phyloP scores from a whole-genome alignment of 2,888 invertebrate genomes.

The Thereva nobilitata region DNA sequence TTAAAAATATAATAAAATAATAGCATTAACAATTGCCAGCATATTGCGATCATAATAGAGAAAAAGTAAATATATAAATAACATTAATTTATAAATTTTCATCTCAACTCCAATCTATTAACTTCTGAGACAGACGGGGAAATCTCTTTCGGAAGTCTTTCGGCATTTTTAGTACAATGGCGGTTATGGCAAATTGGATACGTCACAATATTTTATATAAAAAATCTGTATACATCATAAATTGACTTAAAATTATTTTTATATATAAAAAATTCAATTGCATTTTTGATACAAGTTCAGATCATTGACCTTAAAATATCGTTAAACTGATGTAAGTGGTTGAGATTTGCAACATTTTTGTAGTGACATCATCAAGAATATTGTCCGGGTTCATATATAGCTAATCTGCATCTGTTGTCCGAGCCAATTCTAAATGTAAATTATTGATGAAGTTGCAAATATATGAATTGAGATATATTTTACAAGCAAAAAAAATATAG shows the following conservation, averaged over 20 bases:
- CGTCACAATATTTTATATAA: slow-evolving; percentile 24
- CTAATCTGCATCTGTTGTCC: no score
- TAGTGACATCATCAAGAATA: slow-evolving; percentile 33
- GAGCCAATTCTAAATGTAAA: no score
- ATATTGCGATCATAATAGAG: neutral
- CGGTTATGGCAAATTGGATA: slow-evolving; percentile 23
- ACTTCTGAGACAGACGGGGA: neutral
- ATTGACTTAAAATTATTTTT: neutral
- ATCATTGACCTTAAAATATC: neutral
- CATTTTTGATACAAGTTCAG: neutral
- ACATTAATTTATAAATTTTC: no score
- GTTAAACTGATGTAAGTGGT: neutral
- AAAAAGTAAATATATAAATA: no score
- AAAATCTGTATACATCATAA: neutral
- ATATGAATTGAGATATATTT: no score
- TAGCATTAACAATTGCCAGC: neutral
- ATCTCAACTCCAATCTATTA: neutral
- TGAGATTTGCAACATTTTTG: neutral
- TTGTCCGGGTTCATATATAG: slow-evolving; percentile 14
- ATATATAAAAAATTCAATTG: neutral
- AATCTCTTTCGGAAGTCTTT: slow-evolving; percentile 4
- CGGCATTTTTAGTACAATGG: slow-evolving; percentile 27
- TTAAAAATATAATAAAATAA: slow-evolving; percentile 13
- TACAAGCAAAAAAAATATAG: no score
- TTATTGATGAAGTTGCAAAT: no score